Evolutionary conservation across 1,140 invertebrate species (phyloP).

Genomic region (Calosoma granatense): DNA sequence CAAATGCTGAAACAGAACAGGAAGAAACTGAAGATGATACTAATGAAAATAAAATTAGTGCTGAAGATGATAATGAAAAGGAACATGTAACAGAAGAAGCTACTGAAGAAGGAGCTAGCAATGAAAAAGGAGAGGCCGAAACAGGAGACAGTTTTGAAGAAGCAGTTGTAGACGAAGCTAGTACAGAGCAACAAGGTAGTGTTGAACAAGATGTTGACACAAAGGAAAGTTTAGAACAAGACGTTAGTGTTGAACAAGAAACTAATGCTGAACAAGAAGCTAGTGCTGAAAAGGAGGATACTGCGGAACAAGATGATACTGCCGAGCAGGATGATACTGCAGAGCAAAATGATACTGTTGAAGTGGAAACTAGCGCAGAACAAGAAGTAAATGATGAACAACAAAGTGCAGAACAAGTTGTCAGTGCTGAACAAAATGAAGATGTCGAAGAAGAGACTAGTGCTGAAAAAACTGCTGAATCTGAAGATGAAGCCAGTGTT

Average conservation of each 20-base stretch:
- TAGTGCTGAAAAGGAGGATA: conserved; percentile 7
- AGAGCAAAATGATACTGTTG: neutral
- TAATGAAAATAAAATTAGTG: conserved; percentile 19
- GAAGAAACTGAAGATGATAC: neutral
- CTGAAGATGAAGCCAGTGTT: neutral
- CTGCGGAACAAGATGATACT: conserved; percentile 10
- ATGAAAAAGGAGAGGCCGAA: conserved; percentile 18
- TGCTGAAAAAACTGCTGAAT: neutral
- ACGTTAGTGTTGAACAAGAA: neutral
- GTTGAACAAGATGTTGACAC: conserved; percentile 11
- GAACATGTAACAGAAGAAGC: conserved; percentile 8
- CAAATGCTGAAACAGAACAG: conserved; percentile 1
- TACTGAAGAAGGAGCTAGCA: conserved; percentile 18
- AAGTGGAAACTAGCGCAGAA: conserved; percentile 14
- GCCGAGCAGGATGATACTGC: neutral
- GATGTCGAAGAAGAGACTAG: conserved; percentile 3
- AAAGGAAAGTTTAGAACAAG: conserved; percentile 10
- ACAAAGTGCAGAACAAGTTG: neutral
- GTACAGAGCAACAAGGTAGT: neutral
- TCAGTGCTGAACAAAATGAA: neutral
- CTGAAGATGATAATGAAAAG: conserved; percentile 13
- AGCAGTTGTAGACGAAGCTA: neutral
- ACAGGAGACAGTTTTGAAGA: neutral
- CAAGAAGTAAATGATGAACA: neutral
- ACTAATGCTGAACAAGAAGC: neutral